These are phyloP conservation scores for Anastatus disparis DNA, from an alignment of 1,140 invertebrate species.

Conservation along the genomic window DNA sequence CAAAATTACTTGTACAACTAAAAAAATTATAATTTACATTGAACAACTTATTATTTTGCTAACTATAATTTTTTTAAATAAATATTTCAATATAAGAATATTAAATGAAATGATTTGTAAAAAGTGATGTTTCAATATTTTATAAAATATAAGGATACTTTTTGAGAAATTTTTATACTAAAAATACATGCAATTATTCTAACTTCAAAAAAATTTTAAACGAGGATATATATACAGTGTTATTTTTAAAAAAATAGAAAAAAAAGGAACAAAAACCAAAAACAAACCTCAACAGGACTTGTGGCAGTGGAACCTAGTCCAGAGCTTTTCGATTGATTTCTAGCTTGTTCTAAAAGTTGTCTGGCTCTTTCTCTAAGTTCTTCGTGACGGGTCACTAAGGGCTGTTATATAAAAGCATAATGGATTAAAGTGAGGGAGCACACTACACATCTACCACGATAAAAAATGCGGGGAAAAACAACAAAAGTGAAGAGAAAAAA, in stretches of 20 bases:
- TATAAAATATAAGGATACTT: no score
- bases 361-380: slow-evolving; percentile 91
- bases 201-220: slow-evolving; percentile 3
- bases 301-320: slow-evolving; percentile 55
- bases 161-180: no score
- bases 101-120: no score
- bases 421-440: slow-evolving; percentile 18
- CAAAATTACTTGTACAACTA: no score
- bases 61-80: no score
- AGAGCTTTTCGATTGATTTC: slow-evolving; percentile 73
- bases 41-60: no score
- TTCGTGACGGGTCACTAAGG: slow-evolving; percentile 81
- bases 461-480: slow-evolving; percentile 8
- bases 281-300: slow-evolving; percentile 66
- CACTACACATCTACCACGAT: neutral
- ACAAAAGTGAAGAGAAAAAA: slow-evolving; percentile 24
- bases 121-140: no score
- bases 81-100: no score
- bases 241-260: slow-evolving; percentile 29
- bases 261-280: slow-evolving; percentile 29
- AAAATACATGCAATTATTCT: neutral
- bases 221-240: neutral
- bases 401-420: slow-evolving; percentile 66
- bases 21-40: no score
- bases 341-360: slow-evolving; percentile 87